phyloP scores from a whole-genome alignment of 2,888 invertebrate species.

The Toxonevra muliebris region DNA sequence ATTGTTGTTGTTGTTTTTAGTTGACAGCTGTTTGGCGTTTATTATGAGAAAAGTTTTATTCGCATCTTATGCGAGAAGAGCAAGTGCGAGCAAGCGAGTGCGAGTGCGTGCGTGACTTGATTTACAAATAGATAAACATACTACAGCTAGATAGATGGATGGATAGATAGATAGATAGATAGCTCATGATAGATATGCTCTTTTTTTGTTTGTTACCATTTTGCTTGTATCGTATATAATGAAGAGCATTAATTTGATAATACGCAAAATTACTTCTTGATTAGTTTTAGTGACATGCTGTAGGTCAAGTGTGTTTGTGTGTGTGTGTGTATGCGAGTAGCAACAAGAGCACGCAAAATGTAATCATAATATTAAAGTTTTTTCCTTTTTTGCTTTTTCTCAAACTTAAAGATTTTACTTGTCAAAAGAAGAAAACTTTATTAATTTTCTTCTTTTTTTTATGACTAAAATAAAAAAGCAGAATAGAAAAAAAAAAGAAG shows the following conservation, averaged over 20 bases:
- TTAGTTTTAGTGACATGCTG: not conserved
- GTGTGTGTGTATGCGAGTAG: not conserved
- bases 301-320: not conserved
- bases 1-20: not conserved
- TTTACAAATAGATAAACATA: not conserved
- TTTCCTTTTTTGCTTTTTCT: too few relatives aligned
- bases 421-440: too few relatives aligned
- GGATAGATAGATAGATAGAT: too few relatives aligned
- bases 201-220: too few relatives aligned
- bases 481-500: too few relatives aligned
- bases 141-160: not conserved
- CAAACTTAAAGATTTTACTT: too few relatives aligned
- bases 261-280: slow-evolving; percentile 5
- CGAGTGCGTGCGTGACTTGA: slow-evolving; percentile 1
- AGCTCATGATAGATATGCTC: too few relatives aligned
- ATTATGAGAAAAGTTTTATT: not conserved
- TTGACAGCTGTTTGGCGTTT: slow-evolving; percentile 5
- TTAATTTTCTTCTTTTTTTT: too few relatives aligned
- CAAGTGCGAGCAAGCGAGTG: not conserved
- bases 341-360: not conserved
- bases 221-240: not conserved
- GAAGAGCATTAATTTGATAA: slow-evolving; percentile 3
- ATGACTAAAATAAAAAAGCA: too few relatives aligned
- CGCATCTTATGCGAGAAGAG: not conserved
- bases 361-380: too few relatives aligned